Conservation (phyloP, 2,888 invertebrate species). For the Ecliptopera silaceata region DNA sequence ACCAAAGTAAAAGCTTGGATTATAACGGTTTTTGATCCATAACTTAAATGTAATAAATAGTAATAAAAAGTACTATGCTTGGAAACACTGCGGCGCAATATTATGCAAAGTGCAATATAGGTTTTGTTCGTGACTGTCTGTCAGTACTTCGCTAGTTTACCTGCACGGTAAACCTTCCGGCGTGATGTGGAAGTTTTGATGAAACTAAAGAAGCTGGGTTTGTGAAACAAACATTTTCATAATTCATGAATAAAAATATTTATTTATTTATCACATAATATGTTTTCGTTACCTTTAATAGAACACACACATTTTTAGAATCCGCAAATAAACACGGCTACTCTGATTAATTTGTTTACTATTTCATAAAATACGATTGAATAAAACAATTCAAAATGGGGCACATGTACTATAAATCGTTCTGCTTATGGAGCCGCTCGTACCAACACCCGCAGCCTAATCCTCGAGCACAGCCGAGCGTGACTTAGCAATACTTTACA, state of each 20-base stretch:
- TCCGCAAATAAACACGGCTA: no score
- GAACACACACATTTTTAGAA: no score
- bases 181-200: background rate
- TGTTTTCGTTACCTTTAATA: no score
- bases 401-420: background rate
- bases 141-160: background rate
- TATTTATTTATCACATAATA: no score
- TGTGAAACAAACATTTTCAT: background rate
- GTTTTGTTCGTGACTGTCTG: background rate
- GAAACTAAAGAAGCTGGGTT: background rate
- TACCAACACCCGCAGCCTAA: background rate
- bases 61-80: no score
- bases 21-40: no score
- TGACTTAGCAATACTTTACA: slow-evolving; percentile 24
- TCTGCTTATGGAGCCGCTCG: background rate
- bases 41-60: no score
- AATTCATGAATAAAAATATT: no score
- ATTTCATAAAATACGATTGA: no score
- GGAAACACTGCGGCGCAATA: no score
- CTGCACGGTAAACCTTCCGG: background rate
- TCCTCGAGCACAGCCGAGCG: slow-evolving; percentile 12
- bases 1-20: no score
- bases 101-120: background rate
- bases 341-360: background rate
- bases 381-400: no score